Conservation (phyloP, 2,888 invertebrate species). For the Charanyca ferruginea region DNA sequence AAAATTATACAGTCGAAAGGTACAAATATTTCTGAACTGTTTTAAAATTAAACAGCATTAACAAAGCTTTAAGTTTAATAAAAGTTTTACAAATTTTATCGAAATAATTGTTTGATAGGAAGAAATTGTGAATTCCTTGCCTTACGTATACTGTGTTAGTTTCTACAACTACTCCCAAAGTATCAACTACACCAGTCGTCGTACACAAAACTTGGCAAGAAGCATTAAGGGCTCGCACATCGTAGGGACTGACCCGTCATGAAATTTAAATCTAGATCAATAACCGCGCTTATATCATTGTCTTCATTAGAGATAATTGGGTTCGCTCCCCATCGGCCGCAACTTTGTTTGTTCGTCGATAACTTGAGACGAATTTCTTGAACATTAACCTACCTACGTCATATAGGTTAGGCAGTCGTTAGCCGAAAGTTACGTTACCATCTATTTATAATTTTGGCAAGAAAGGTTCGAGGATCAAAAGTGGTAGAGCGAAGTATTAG, state of each 20-base stretch:
- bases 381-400: conserved; percentile 78
- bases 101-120: not conserved
- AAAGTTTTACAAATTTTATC: no score
- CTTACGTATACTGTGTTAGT: no score
- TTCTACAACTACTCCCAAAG: conserved; percentile 42
- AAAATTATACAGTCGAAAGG: not conserved
- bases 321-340: conserved; percentile 88
- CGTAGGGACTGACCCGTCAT: conserved; percentile 91
- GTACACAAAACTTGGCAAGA: conserved; percentile 86
- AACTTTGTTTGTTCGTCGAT: conserved; percentile 89
- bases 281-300: conserved; percentile 91
- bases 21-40: not conserved
- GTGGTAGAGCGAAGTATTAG: not conserved
- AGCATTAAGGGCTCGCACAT: conserved; percentile 90
- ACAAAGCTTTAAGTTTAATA: no score
- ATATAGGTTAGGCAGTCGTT: conserved; percentile 66
- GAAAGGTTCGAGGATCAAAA: conserved; percentile 41
- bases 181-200: conserved; percentile 71
- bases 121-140: not conserved
- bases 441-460: conserved; percentile 54
- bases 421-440: conserved; percentile 57
- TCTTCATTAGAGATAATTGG: conserved; percentile 92
- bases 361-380: conserved; percentile 90
- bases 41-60: not conserved
- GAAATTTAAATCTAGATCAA: conserved; percentile 92